phyloP scores from a whole-genome alignment of 2,888 invertebrate genomes.

The Lasioglossum marginatum region DNA sequence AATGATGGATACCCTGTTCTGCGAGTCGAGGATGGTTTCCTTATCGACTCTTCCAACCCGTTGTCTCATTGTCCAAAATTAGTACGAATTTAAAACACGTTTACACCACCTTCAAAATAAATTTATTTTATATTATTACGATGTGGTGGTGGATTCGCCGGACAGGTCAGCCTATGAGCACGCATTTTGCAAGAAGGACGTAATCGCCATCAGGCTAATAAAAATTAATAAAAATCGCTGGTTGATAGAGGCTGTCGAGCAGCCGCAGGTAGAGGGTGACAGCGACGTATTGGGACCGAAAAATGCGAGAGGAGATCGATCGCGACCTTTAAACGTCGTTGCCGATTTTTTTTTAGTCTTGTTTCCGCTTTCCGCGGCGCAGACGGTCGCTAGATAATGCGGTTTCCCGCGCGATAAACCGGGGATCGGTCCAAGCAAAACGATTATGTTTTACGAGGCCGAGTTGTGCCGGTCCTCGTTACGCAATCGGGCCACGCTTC shows the following conservation, averaged over 20 bases:
- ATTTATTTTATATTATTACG: no score
- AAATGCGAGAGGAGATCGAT: constrained; percentile 50
- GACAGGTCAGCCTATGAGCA: not conserved
- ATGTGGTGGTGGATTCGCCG: not conserved
- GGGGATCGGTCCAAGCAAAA: constrained; percentile 25
- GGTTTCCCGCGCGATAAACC: constrained; percentile 33
- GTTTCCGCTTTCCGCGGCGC: constrained; percentile 18
- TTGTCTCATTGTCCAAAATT: not conserved
- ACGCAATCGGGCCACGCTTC: constrained; percentile 76
- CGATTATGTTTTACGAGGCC: constrained; percentile 56
- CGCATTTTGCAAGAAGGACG: not conserved
- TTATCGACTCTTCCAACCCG: constrained; percentile 11
- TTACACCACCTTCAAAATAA: not conserved
- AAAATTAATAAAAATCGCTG: constrained; percentile 30
- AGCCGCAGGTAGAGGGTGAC: constrained; percentile 44
- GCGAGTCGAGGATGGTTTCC: constrained; percentile 18
- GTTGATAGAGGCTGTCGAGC: not conserved
- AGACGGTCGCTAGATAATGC: constrained; percentile 34
- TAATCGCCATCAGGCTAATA: not conserved
- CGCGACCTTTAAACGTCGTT: constrained; percentile 60
- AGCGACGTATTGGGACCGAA: constrained; percentile 66
- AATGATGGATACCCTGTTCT: constrained; percentile 49
- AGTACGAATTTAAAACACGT: not conserved
- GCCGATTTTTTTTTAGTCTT: constrained; percentile 60
- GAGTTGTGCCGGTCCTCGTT: constrained; percentile 67